Evolutionary conservation across 2,113 vertebrate genomes (phyloP).

Genomic region (Zosterops hypoxanthus): DNA sequence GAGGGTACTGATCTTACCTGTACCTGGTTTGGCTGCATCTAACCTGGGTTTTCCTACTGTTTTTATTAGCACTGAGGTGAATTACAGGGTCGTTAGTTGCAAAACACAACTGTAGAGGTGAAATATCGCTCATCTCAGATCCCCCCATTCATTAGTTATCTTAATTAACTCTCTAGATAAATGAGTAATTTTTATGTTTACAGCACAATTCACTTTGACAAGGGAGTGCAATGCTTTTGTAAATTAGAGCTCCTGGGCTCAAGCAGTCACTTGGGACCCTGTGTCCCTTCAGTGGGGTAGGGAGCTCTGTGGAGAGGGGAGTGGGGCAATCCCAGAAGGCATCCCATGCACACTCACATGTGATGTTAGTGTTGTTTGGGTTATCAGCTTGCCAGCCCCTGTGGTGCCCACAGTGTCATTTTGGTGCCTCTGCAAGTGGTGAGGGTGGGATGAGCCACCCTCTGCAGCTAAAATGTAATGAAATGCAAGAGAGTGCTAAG

Average conservation of each 20-base stretch:
- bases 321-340: background rate
- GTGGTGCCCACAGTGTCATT: background rate
- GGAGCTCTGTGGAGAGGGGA: background rate
- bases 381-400: background rate
- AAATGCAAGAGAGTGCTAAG: background rate
- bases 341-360: background rate
- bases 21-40: background rate
- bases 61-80: background rate
- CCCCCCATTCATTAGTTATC: background rate
- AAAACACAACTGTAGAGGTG: rapidly evolving
- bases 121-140: background rate
- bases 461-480: background rate
- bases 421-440: background rate
- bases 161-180: background rate
- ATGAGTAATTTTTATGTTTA: background rate
- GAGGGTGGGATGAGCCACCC: background rate
- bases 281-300: background rate
- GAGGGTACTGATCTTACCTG: background rate
- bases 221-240: background rate
- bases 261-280: background rate
- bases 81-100: background rate
- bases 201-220: background rate
- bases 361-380: background rate
- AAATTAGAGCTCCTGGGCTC: background rate
- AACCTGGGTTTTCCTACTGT: background rate